Evolutionary conservation across 2,797 vertebrate genomes (phyloP).

Genomic region (Halcyon chelicuti): DNA sequence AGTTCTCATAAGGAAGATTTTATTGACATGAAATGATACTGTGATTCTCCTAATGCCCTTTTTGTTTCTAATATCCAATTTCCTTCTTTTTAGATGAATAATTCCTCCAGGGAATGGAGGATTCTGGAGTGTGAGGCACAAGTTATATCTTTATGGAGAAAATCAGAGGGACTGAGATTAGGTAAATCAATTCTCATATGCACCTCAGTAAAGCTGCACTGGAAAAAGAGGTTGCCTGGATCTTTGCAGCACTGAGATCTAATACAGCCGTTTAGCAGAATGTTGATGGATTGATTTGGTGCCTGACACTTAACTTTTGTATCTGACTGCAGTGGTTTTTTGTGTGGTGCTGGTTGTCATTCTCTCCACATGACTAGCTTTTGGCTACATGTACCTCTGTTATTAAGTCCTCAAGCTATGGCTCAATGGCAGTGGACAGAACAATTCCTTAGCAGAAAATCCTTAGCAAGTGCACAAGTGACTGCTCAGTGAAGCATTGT

Average conservation of each 20-base stretch:
- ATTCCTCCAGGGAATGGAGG: not conserved
- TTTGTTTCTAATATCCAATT: not conserved
- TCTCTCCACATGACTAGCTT: not conserved
- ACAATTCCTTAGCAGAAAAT: conserved; percentile 49
- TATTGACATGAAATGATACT: not conserved
- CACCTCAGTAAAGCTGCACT: not conserved
- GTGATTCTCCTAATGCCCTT: not conserved
- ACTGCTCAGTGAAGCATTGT: conserved; percentile 31
- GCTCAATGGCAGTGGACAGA: conserved; percentile 46
- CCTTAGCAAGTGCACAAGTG: conserved; percentile 22
- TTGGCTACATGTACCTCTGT: conserved; percentile 14
- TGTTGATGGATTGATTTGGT: not conserved
- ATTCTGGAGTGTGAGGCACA: not conserved
- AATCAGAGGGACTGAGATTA: not conserved
- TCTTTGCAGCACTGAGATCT: not conserved
- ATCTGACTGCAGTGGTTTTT: not conserved
- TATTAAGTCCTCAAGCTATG: conserved; percentile 56
- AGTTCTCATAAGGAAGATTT: not conserved
- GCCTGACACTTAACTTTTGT: not conserved
- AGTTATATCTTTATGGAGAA: not conserved
- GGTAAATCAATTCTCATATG: not conserved
- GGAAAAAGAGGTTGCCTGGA: not conserved
- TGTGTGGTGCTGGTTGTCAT: not conserved
- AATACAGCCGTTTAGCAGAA: not conserved
- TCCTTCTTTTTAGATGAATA: not conserved